Base-by-base conservation (phyloP, 2,797 vertebrate genomes). In the Bovichtus diacanthus region DNA sequence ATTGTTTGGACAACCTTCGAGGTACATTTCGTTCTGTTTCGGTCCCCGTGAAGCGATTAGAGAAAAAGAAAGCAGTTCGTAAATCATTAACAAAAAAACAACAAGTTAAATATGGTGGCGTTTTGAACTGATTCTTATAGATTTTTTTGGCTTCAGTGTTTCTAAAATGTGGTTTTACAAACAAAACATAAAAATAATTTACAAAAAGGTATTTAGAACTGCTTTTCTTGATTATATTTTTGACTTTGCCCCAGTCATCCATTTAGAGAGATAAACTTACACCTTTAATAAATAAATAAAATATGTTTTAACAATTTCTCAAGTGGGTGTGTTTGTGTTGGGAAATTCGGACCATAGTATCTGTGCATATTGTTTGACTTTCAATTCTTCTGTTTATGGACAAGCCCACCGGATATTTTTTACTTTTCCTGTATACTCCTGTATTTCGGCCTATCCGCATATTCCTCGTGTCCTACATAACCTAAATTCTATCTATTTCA, bases 1-100 rank as follows among this genome's bases (percentile, higher is more conserved):
- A 16, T 43, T 25, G 38, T 36, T 63, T 34, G 10, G 3, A n/a
- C 72, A 36, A 79, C 72, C 50, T 79, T 78, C 78, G 76, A 59
- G 34, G 27, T 3, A 41, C 15, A 15, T 64, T 75, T 80, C 1
- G 8, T 61, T 51, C 46, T 58, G 3, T 23, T 54, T 50, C 0
- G 1, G 1, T 69, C 85, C 38, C 44, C 3, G 0, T 19, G 11
- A 56, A 65, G 41, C 4, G 1, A 62, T n/a, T 5, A 55, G 38
- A 31, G 47, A 53, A 56, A 71, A 25, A 27, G 2, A 59, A 78
- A 70, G 38, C 18, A 25, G 12, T 50, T 21, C 0, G 47, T 51
- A 43, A 34, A n/a, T 31, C 25, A 43, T 47, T 39, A 36, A 56
- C n/a, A 64, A 36, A 62, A 6, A 49, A 1, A 64, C 29, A n/a